Evolutionary conservation across 2,888 invertebrate genomes (phyloP).

Genomic region (Empis stercorea): DNA sequence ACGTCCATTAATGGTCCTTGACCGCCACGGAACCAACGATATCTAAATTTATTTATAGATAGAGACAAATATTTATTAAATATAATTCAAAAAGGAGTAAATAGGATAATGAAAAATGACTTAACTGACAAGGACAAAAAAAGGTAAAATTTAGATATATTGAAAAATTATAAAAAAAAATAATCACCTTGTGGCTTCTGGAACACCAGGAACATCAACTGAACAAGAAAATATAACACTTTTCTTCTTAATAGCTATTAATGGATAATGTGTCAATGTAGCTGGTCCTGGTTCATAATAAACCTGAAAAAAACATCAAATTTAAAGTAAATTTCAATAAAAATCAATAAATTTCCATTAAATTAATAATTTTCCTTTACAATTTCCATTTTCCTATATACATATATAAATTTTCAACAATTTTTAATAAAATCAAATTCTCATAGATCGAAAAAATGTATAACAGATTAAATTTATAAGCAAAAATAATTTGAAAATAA

Average conservation of each 20-base stretch:
- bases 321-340: background rate
- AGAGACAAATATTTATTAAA: too few relatives aligned
- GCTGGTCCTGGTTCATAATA: constrained; percentile 73
- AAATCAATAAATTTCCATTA: background rate
- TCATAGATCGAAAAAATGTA: too few relatives aligned
- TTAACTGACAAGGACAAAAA: background rate
- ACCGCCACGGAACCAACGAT: constrained; percentile 69
- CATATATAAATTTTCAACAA: too few relatives aligned
- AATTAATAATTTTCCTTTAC: too few relatives aligned
- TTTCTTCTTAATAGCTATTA: constrained; percentile 67
- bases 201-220: constrained; percentile 71
- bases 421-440: background rate
- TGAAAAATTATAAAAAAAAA: constrained; percentile 2
- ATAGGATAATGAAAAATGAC: background rate
- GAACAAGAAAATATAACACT: constrained; percentile 72
- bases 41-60: constrained; percentile 35
- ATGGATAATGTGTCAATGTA: constrained; percentile 57
- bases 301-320: constrained; percentile 18
- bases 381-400: too few relatives aligned
- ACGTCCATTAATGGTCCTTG: constrained; percentile 57
- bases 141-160: background rate
- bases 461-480: too few relatives aligned
- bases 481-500: constrained; percentile 24
- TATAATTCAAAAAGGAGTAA: background rate
- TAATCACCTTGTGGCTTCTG: constrained; percentile 42